Base-by-base conservation (phyloP, 2,113 vertebrate species). In the Scatophagus argus region DNA sequence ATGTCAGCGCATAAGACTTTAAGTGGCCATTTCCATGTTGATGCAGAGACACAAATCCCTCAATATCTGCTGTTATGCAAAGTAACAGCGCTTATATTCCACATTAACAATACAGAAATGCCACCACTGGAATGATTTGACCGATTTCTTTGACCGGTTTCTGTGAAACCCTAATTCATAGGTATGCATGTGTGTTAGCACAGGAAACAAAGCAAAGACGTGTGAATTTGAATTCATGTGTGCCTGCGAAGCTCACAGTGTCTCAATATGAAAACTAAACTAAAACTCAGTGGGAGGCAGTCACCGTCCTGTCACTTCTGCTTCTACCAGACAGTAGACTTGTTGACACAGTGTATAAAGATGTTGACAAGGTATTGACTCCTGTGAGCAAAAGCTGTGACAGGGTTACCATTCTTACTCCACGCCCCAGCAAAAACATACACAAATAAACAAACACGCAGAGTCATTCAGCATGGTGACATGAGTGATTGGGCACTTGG, bases 331-430 rank as follows among this genome's bases (percentile, higher is more conserved):
- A 69, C 61, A 32, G 46, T 25, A 67, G 72, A 88, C 79, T 87
- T 87, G 90, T 85, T 82, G 87, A 92, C 83, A 77, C 74, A 23
- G 67, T 70, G 70, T 72, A 68, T 69, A 75, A 79, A 84, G 82
- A 90, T 81, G 80, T 83, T 88, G 90, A 90, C 83, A 93, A 78
- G 62, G 82, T 81, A 86, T 86, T 88, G 88, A 89, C 80, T 84
- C 51, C 46, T 74, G 78, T 68, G 64, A 79, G 83, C 66, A 72
- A 78, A 74, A 77, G 66, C 62, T 60, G 72, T 84, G 86, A 81
- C 83, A 76, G 55, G 76, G 70, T 52, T 77, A 44, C 65, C 67
- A 78, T 79, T 66, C 64, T 79, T 58, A 64, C 32, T 72, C 10
- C 58, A 75, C 55, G 54, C 55, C 52, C 70, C 62, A 39, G 72